phyloP scores from a whole-genome alignment of 2,888 invertebrate genomes.

The Phortica okadai region DNA sequence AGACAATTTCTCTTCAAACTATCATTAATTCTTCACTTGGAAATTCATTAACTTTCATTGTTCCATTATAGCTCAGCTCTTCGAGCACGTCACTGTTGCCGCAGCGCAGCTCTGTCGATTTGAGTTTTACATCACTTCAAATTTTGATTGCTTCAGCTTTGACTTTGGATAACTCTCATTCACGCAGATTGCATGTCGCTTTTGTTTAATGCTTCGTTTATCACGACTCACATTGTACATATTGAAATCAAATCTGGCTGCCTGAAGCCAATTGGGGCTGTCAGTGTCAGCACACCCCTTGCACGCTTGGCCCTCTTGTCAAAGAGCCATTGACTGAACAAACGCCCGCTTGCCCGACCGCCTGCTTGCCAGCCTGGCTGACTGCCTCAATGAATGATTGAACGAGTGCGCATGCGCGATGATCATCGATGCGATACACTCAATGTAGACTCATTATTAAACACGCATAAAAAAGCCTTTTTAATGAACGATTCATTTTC shows the following conservation, averaged over 20 bases:
- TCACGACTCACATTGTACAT: constrained; percentile 10
- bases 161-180: not conserved
- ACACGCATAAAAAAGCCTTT: constrained; percentile 28
- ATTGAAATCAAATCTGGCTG: constrained; percentile 20
- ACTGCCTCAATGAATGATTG: not conserved
- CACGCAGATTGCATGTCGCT: constrained; percentile 16
- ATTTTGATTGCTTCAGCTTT: constrained; percentile 23
- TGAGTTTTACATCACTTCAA: constrained; percentile 4
- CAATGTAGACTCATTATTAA: constrained; percentile 20
- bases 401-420: constrained; percentile 18
- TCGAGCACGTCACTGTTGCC: not conserved
- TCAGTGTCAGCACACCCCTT: not conserved
- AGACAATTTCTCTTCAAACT: too few species aligned
- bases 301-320: not conserved
- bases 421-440: constrained; percentile 18
- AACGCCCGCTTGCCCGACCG: not conserved
- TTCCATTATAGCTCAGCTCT: too few species aligned
- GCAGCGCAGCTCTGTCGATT: not conserved
- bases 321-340: too few species aligned
- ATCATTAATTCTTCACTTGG: too few species aligned
- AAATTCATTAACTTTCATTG: too few species aligned
- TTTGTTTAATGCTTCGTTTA: constrained; percentile 24
- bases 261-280: constrained; percentile 1
- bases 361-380: not conserved
- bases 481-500: constrained; percentile 17